Base-by-base conservation (phyloP, 2,888 invertebrate genomes). In the Dione vanillae region DNA sequence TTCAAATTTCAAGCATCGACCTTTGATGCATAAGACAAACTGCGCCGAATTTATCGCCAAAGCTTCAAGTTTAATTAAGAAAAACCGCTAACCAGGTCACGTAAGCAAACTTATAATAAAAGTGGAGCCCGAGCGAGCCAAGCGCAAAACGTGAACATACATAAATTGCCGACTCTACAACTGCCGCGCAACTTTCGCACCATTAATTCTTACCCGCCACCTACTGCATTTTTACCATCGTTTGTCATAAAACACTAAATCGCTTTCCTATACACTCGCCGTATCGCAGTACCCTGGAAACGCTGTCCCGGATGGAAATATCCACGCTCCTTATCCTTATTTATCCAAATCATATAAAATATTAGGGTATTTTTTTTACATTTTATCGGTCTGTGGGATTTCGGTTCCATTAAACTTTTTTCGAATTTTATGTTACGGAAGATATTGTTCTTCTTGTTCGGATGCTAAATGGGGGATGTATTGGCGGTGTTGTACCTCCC, bases 401-500 rank as follows among this genome's bases (percentile, higher is more conserved):
- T 87, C 80, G 86, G 83, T 82, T 83, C 84, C 85, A 88, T 91
- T 89, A 88, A 91, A 88, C 87, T 89, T 91, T 89, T 88, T 89
- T 87, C 86, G 85, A 88, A 89, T 90, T 91, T 91, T 90, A 91
- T 91, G 86, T 88, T 79, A 86, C 85, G 92, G 91, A 92, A 91
- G 89, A 88, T 88, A 91, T 90, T 87, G 89, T 80, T 78, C 79
- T 81, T 81, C 82, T 86, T 82, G 83, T 86, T 83, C 75, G 79
- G 76, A 74, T 76, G 74, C 77, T 78, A 74, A 75, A 77, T 76
- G 73, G 76, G 77, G 77, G 73, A 71, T 76, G 76, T 76, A 70
- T 75, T 56, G 70, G 73, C 70, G 73, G 61, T 68, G 72, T 69
- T 69, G 51, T 59, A 68, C 64, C 72, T 69, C 73, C 75, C 72